Conservation (phyloP, 2,888 invertebrate genomes). For the Chironomus tentans region DNA sequence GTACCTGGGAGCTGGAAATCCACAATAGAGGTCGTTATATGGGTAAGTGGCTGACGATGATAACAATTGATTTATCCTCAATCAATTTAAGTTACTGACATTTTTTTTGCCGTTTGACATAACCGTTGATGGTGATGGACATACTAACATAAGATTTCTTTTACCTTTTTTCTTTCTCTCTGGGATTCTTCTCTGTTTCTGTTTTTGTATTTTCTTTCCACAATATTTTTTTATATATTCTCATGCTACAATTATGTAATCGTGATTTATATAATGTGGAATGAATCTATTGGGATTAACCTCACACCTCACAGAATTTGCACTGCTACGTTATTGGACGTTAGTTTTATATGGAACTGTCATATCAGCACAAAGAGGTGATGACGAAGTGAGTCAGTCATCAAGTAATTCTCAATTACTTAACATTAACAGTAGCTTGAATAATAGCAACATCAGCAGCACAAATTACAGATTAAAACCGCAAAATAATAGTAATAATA, state of each 20-base stretch:
- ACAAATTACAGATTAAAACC: slow-evolving; percentile 30
- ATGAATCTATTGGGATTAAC: slow-evolving; percentile 26
- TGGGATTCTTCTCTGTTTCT: slow-evolving; percentile 29
- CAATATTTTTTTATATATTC: not conserved
- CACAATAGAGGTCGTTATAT: slow-evolving; percentile 86
- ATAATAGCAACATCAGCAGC: slow-evolving; percentile 9
- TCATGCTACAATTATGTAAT: slow-evolving; percentile 27
- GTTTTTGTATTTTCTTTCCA: not conserved
- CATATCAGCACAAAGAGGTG: slow-evolving; percentile 46
- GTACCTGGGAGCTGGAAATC: slow-evolving; percentile 90
- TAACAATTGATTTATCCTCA: not conserved
- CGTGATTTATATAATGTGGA: too few species aligned
- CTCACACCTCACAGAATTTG: slow-evolving; percentile 57
- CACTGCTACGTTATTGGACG: slow-evolving; percentile 86
- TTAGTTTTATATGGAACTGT: slow-evolving; percentile 86
- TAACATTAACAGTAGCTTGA: slow-evolving; percentile 31
- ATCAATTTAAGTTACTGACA: not conserved
- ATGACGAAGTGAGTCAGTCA: slow-evolving; percentile 43
- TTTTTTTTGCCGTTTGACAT: not conserved
- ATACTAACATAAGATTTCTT: not conserved
- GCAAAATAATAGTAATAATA: slow-evolving; percentile 30
- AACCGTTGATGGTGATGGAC: not conserved
- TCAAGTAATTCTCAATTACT: slow-evolving; percentile 30
- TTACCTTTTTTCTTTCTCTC: not conserved
- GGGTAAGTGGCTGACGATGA: slow-evolving; percentile 48